A percentile compares a stretch with the other conserved stretches of the same genome.
phyloP scores from a whole-genome alignment of 2,888 invertebrate species.

The Caradrina clavipalpis region DNA sequence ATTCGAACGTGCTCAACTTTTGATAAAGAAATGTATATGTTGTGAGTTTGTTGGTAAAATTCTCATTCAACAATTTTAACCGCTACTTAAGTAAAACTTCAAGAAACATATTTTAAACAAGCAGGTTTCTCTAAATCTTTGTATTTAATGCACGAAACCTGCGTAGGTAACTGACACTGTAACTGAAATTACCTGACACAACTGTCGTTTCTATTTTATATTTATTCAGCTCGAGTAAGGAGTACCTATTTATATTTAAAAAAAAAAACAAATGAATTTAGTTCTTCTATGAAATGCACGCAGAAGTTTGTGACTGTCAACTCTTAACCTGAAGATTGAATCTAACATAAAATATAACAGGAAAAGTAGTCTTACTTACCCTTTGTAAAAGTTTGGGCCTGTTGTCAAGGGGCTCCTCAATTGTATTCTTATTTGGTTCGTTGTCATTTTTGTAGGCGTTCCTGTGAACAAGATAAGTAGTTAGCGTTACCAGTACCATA shows the following conservation, averaged over 20 bases:
- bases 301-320: background rate
- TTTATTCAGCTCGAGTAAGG: no score
- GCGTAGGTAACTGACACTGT: no score
- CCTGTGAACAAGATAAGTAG: constrained; percentile 57
- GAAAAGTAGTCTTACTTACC: constrained; percentile 72
- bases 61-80: background rate
- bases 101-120: background rate
- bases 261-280: background rate
- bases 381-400: constrained; percentile 90
- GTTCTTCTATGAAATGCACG: background rate
- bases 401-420: constrained; percentile 92
- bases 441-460: constrained; percentile 76
- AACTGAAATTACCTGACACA: no score
- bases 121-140: no score
- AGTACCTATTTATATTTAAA: no score
- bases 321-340: background rate
- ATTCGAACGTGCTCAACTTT: constrained; percentile 8
- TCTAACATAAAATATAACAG: background rate
- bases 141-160: no score
- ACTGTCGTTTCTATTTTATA: no score
- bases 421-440: constrained; percentile 67
- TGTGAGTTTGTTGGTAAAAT: constrained; percentile 3
- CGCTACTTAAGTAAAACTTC: background rate
- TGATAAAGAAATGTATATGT: background rate
- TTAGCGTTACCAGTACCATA: background rate